Percentiles rank a stretch among this genome's conserved stretches.
Evolutionary conservation across 2,888 invertebrate genomes (phyloP).

Genomic region (Ichneumon xanthorius): DNA sequence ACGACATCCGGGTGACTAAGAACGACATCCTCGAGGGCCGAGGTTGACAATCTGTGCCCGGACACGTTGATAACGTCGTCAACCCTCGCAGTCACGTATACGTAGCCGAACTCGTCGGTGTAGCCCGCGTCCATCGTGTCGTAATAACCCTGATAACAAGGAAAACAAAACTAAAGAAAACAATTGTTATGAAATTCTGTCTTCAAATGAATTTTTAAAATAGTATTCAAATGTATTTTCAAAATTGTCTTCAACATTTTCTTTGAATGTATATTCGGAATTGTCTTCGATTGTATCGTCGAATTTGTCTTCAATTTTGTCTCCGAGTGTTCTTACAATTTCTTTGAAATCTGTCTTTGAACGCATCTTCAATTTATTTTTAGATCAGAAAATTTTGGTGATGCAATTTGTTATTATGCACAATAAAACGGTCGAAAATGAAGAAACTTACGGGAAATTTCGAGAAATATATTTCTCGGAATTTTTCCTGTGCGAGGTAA

Average conservation of each 20-base stretch:
- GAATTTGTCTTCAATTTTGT: no score
- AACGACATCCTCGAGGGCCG: constrained; percentile 95
- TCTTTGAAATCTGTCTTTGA: no score
- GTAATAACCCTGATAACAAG: constrained; percentile 90
- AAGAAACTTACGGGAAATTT: constrained; percentile 90
- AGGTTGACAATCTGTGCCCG: constrained; percentile 95
- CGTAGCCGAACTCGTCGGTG: constrained; percentile 92
- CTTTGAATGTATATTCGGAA: no score
- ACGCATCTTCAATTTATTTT: constrained; percentile 17
- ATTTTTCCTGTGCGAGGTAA: constrained; percentile 92
- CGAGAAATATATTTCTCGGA: constrained; percentile 92
- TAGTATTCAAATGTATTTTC: no score
- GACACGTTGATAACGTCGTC: constrained; percentile 99
- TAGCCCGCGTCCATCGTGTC: constrained; percentile 98
- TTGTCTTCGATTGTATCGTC: no score
- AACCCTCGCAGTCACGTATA: constrained; percentile 95
- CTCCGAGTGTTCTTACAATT: no score
- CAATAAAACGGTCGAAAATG: not conserved
- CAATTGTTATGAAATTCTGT: not conserved
- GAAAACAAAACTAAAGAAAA: not conserved
- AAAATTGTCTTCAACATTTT: no score
- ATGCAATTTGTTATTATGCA: not conserved
- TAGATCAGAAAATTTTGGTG: not conserved
- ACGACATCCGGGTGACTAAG: constrained; percentile 93
- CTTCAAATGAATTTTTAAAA: no score